Percentiles rank a stretch among this genome's conserved stretches.
Conservation (phyloP, 2,888 invertebrate species). For the Tipula confusa region DNA sequence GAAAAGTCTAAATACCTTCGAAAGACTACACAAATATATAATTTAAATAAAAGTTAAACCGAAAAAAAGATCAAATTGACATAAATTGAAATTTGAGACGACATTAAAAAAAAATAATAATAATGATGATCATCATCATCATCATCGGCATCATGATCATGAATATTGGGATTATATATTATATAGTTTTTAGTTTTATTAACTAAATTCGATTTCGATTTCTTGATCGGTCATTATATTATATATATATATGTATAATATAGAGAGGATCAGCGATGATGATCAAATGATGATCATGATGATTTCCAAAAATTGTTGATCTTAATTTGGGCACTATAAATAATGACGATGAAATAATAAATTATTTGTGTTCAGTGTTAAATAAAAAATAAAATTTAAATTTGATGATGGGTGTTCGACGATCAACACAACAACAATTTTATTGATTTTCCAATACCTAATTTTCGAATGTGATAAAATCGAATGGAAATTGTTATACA, state of each 20-base stretch:
- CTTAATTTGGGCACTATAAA: conserved; percentile 3
- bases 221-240: too few species aligned
- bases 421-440: background rate
- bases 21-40: background rate
- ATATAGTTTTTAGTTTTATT: background rate
- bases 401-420: background rate
- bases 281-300: too few species aligned
- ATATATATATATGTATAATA: background rate
- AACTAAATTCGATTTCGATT: background rate
- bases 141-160: conserved; percentile 8
- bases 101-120: background rate
- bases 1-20: background rate
- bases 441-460: background rate
- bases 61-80: background rate
- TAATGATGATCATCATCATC: background rate
- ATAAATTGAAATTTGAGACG: conserved; percentile 20
- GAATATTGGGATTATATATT: background rate
- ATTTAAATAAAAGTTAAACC: background rate
- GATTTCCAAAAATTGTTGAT: background rate
- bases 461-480: background rate
- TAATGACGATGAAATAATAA: background rate
- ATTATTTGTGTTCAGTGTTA: background rate
- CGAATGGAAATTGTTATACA: background rate
- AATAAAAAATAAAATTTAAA: too few species aligned
- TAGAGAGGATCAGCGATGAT: background rate